Percentiles rank a stretch among this genome's conserved stretches.
Evolutionary conservation across 2,797 vertebrate species (phyloP).

Genomic region (Coregonus sp.): DNA sequence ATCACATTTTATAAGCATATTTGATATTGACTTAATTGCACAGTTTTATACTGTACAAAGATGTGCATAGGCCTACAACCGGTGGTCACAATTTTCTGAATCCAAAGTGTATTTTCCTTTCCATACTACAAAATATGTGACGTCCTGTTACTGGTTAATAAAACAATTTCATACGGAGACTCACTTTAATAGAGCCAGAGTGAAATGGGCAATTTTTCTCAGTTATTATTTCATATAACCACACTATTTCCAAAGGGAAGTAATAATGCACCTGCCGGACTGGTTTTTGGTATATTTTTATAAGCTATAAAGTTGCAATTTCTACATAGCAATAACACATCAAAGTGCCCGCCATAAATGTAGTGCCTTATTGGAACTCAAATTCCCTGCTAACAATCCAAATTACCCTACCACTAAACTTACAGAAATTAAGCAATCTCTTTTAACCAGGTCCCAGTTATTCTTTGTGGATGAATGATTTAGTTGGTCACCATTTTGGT

Average conservation of each 20-base stretch:
- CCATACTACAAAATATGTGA: conserved; percentile 26
- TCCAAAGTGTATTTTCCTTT: not conserved
- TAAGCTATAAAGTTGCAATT: conserved; percentile 29
- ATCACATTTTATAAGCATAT: not conserved
- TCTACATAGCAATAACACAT: conserved; percentile 17
- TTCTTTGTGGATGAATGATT: no score
- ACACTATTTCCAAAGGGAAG: conserved; percentile 38
- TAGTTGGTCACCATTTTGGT: not conserved
- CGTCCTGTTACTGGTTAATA: conserved; percentile 35
- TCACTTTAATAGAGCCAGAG: conserved; percentile 34
- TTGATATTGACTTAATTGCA: not conserved
- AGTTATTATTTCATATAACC: conserved; percentile 44
- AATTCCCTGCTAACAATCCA: not conserved
- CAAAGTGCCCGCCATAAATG: conserved; percentile 14
- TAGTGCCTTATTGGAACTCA: conserved; percentile 11
- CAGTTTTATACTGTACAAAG: not conserved
- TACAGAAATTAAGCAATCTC: not conserved
- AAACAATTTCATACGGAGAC: conserved; percentile 29
- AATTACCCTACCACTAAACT: not conserved
- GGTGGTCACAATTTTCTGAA: not conserved
- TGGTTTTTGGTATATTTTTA: conserved; percentile 11
- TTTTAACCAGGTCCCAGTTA: no score
- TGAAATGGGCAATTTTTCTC: conserved; percentile 37
- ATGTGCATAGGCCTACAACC: not conserved
- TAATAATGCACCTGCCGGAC: conserved; percentile 47